phyloP scores from a whole-genome alignment of 2,888 invertebrate genomes.

The Andricus curvator region DNA sequence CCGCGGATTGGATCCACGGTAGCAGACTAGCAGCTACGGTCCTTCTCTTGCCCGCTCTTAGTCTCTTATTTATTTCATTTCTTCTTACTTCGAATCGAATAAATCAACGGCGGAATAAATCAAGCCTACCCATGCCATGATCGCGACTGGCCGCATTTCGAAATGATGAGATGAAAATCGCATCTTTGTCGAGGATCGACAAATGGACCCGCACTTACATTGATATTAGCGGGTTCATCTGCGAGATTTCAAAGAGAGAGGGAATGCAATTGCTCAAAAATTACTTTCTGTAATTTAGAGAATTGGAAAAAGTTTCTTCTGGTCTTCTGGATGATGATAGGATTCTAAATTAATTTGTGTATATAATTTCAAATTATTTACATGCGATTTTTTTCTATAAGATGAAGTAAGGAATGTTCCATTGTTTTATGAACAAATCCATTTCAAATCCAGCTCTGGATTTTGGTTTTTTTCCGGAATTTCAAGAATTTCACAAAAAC shows the following conservation, averaged over 20 bases:
- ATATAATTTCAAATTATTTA: not conserved
- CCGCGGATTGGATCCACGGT: slow-evolving; percentile 69
- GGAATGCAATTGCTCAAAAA: not conserved
- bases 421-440: too few species aligned
- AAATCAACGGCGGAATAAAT: slow-evolving; percentile 26
- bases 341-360: not conserved
- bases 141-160: slow-evolving; percentile 23
- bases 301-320: not conserved
- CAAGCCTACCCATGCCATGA: slow-evolving; percentile 24
- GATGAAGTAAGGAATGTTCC: too few species aligned
- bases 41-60: slow-evolving; percentile 42
- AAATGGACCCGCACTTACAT: slow-evolving; percentile 20
- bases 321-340: not conserved
- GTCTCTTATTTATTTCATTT: slow-evolving; percentile 33
- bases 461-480: too few species aligned
- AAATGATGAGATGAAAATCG: slow-evolving; percentile 33
- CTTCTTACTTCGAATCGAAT: slow-evolving; percentile 41
- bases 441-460: too few species aligned
- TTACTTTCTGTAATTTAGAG: not conserved
- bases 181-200: slow-evolving; percentile 21
- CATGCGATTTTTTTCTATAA: not conserved
- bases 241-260: not conserved
- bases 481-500: too few species aligned
- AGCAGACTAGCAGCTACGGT: slow-evolving; percentile 54
- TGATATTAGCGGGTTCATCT: slow-evolving; percentile 6